Base-by-base conservation (phyloP, 2,888 invertebrate species). In the Elysia crispata region DNA sequence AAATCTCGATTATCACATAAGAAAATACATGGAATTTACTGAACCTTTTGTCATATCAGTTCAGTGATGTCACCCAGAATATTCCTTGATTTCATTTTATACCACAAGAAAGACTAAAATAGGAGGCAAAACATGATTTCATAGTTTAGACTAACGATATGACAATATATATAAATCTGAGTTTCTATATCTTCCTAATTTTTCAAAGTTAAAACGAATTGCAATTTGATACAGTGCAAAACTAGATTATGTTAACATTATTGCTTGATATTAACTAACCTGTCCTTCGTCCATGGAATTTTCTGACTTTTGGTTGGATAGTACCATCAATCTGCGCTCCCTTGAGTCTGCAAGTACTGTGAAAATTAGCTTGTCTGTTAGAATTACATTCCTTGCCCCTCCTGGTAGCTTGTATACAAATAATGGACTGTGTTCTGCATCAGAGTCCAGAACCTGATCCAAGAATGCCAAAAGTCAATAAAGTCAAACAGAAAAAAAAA, bases 301-400 rank as follows among this genome's bases (percentile, higher is more conserved):
- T 93, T 91, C 94, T 25, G 94, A 94, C 76, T 94, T 91, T 83
- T 93, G 93, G 82, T 94, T 93, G 85, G 94, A 95, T 81, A 95
- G 90, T 73, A 95, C 89, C 23, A 92, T 90, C 85, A 93, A 92
- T 79, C 86, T 87, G 75, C 86, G 86, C 50, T 87, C 87, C 50
- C 85, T 86, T 18, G 86, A 83, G 75, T 92, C 91, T 76, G 92
- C 93, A 25, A 66, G 72, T 54, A 86, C 85, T 23, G 94, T 93
- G 89, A 95, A 95, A 86, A 95, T 94, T 83, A 96, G 93, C 87
- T 94, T 94, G 88, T 95, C 95, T 41, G 95, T 95, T 75, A 95
- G 93, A 81, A 95, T 91, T 86, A 95, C 92, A 84, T 94, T 94
- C 86, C 93, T 92, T 87, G 94, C 94, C 78, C 94, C 93, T 60